Conservation (phyloP, 1,140 invertebrate genomes). For the Danaus plexippus region DNA sequence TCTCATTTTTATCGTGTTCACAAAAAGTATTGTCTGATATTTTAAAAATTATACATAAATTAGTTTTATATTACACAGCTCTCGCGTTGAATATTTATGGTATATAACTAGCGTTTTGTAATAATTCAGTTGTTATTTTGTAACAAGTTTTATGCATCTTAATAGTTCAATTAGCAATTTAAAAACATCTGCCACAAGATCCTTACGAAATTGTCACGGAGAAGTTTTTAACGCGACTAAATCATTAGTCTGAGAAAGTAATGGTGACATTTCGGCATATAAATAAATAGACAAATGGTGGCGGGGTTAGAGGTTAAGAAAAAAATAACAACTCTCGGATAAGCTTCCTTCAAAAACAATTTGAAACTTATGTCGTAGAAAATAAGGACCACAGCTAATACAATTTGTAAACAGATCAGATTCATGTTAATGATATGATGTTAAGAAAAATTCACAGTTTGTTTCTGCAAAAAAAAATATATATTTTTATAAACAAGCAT, state of each 20-base stretch:
- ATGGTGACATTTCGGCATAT: conserved; percentile 48
- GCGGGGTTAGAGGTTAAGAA: conserved; percentile 34
- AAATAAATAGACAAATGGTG: conserved; percentile 45
- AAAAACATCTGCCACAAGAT: conserved; percentile 24
- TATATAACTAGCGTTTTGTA: no score
- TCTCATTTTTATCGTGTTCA: no score
- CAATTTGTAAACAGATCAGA: conserved; percentile 10
- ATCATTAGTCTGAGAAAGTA: conserved; percentile 24
- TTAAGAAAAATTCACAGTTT: conserved; percentile 45
- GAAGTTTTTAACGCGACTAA: conserved; percentile 28
- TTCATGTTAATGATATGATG: conserved; percentile 38
- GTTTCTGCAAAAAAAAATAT: conserved; percentile 23
- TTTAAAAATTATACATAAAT: no score
- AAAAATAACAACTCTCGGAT: neutral
- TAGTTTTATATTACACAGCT: no score
- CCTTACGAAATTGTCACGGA: conserved; percentile 14
- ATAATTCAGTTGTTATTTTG: no score
- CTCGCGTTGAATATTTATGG: no score
- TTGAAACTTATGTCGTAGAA: neutral
- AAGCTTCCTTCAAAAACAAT: neutral
- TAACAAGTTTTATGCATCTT: no score
- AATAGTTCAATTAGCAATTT: conserved; percentile 3
- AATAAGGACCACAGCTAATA: neutral
- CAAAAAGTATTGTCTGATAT: no score
- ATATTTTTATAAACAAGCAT: conserved; percentile 2